A percentile compares a stretch with the other conserved stretches of the same genome.
These are phyloP conservation scores for Tenthredo mesomela DNA, from an alignment of 2,888 invertebrate species.

Conservation along the genomic window DNA sequence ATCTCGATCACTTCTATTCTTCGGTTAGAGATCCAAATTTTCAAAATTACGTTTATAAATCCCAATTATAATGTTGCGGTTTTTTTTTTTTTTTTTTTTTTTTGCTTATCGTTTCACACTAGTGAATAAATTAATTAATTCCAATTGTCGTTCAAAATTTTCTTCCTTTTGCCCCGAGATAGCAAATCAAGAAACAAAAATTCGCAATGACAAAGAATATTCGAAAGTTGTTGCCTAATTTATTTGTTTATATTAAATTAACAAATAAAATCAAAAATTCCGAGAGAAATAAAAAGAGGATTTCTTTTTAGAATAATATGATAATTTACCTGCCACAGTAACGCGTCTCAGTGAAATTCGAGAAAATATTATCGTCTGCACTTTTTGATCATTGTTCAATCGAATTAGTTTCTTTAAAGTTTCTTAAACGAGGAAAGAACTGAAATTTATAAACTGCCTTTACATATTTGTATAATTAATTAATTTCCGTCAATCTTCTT, in stretches of 20 bases:
- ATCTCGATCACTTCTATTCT: background rate
- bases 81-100: background rate
- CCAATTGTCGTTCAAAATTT: background rate
- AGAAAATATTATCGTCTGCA: background rate
- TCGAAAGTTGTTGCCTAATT: background rate
- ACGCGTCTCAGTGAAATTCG: background rate
- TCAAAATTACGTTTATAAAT: background rate
- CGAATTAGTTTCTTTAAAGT: background rate
- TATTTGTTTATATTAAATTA: background rate
- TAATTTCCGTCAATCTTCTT: background rate
- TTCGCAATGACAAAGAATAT: no score
- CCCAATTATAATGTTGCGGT: background rate
- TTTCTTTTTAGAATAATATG: background rate
- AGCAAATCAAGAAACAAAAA: background rate
- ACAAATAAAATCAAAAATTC: background rate
- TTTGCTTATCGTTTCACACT: background rate
- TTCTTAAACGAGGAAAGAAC: background rate
- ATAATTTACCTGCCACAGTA: background rate
- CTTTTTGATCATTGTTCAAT: background rate
- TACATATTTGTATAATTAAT: background rate
- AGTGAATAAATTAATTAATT: background rate
- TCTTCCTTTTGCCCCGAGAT: background rate
- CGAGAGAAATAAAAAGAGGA: background rate
- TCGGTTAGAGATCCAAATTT: background rate
- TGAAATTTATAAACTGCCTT: background rate